Percentiles rank a stretch among this genome's conserved stretches.
Evolutionary conservation across 2,888 invertebrate species (phyloP).

Genomic region (Drosophila putrida): DNA sequence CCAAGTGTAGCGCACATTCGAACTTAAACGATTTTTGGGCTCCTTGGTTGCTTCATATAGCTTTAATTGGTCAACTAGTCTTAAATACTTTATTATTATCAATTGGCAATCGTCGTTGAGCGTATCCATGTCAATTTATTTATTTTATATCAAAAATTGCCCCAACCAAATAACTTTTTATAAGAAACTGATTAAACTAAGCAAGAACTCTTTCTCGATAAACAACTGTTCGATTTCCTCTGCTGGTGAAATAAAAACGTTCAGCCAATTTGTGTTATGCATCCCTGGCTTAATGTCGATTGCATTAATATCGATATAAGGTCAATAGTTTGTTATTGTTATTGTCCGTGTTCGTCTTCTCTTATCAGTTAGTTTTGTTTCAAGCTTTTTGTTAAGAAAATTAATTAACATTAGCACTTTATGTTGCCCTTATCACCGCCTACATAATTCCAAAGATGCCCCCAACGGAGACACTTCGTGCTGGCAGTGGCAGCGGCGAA

Average conservation of each 20-base stretch:
- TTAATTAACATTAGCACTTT: slow-evolving; percentile 35
- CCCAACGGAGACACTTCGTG: slow-evolving; percentile 72
- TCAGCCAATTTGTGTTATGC: not conserved
- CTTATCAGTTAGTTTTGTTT: slow-evolving; percentile 59
- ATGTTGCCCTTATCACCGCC: slow-evolving; percentile 30
- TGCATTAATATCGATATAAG: slow-evolving; percentile 18
- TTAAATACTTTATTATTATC: slow-evolving; percentile 22
- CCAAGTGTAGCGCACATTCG: slow-evolving; percentile 26
- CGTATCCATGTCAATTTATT: slow-evolving; percentile 1
- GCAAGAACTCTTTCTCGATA: not conserved
- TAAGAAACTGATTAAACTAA: not conserved
- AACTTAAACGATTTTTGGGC: not conserved
- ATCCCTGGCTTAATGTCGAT: slow-evolving; percentile 22
- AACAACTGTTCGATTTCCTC: not conserved
- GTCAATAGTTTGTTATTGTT: slow-evolving; percentile 45
- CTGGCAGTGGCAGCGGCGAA: slow-evolving; percentile 56
- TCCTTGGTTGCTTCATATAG: slow-evolving; percentile 29
- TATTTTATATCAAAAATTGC: not conserved
- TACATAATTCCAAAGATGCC: slow-evolving; percentile 61
- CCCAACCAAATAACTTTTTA: not conserved
- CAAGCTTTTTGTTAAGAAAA: slow-evolving; percentile 39
- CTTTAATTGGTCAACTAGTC: slow-evolving; percentile 24
- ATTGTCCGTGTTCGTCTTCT: slow-evolving; percentile 45
- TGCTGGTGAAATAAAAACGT: not conserved
- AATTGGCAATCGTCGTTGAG: slow-evolving; percentile 39